Evolutionary conservation across 2,888 invertebrate genomes (phyloP).

Genomic region (Eudasyphora cyanicolor): DNA sequence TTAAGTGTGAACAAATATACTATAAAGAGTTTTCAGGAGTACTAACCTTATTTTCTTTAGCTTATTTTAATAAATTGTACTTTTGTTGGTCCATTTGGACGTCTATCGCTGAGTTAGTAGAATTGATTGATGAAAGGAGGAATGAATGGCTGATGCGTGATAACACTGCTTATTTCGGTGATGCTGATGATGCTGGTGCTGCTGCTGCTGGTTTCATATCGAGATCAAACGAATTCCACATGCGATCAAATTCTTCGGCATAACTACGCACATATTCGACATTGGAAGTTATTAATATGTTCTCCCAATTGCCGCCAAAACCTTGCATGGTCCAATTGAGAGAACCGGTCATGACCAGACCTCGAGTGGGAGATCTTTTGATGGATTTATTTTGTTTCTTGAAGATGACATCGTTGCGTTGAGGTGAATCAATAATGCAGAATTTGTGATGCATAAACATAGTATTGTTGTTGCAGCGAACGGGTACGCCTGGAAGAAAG

Average conservation of each 20-base stretch:
- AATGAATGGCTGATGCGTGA: background rate
- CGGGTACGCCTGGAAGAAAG: conserved; percentile 70
- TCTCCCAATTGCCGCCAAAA: conserved; percentile 77
- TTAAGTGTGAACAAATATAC: background rate
- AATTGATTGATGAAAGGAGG: background rate
- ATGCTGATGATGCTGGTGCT: background rate
- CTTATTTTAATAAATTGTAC: background rate
- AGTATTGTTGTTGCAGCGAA: conserved; percentile 68
- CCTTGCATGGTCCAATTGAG: conserved; percentile 77
- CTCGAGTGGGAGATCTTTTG: conserved; percentile 53
- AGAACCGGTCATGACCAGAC: conserved; percentile 72
- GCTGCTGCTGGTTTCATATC: conserved; percentile 21
- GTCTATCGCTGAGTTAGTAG: background rate
- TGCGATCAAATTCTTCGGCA: conserved; percentile 75
- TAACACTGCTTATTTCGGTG: background rate
- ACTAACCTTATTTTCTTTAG: conserved; percentile 24
- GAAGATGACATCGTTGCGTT: conserved; percentile 65
- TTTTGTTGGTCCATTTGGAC: background rate
- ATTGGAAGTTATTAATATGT: conserved; percentile 74
- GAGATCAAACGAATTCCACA: conserved; percentile 73
- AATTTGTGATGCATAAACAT: conserved; percentile 79
- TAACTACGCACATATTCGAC: conserved; percentile 64
- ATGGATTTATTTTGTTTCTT: conserved; percentile 47
- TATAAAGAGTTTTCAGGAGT: background rate
- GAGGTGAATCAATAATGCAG: conserved; percentile 74